Conservation (phyloP, 2,113 vertebrate species). For the Ammodytes marinus region DNA sequence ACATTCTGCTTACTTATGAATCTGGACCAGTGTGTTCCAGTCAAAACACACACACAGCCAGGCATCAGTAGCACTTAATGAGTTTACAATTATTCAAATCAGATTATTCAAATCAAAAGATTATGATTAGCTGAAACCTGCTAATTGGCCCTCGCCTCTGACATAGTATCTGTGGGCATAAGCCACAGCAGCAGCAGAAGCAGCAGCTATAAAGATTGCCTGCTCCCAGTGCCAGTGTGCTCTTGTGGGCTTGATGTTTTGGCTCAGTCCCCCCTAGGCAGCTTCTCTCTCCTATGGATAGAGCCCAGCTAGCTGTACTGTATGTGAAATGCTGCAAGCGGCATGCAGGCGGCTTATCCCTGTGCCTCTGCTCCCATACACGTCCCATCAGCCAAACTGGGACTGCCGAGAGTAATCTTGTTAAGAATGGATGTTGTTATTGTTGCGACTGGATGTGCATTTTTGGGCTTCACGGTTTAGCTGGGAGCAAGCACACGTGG, state of each 20-base stretch:
- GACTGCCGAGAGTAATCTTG: constrained; percentile 81
- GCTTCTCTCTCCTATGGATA: constrained; percentile 72
- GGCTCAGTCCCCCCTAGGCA: constrained; percentile 67
- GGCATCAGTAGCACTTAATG: constrained; percentile 66
- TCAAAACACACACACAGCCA: constrained; percentile 46
- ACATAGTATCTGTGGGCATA: constrained; percentile 42
- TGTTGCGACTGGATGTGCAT: constrained; percentile 76
- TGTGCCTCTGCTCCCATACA: constrained; percentile 61
- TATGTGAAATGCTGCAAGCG: constrained; percentile 69
- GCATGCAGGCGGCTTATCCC: constrained; percentile 74
- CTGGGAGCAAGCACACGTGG: constrained; percentile 78
- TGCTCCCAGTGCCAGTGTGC: constrained; percentile 65
- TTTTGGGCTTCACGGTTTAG: constrained; percentile 70
- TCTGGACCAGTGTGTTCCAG: constrained; percentile 21
- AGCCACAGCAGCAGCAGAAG: constrained; percentile 41
- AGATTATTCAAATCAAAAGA: constrained; percentile 82
- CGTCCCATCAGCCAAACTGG: constrained; percentile 81
- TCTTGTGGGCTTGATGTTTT: constrained; percentile 72
- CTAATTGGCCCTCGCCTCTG: constrained; percentile 79
- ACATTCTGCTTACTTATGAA: constrained; percentile 46
- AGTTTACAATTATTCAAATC: constrained; percentile 76
- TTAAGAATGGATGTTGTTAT: constrained; percentile 84
- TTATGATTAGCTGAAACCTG: constrained; percentile 83
- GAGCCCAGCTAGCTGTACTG: constrained; percentile 39
- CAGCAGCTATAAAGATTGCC: constrained; percentile 43